These are phyloP conservation scores for Smithornis capensis DNA, from an alignment of 2,113 vertebrate species.

Conservation along the genomic window DNA sequence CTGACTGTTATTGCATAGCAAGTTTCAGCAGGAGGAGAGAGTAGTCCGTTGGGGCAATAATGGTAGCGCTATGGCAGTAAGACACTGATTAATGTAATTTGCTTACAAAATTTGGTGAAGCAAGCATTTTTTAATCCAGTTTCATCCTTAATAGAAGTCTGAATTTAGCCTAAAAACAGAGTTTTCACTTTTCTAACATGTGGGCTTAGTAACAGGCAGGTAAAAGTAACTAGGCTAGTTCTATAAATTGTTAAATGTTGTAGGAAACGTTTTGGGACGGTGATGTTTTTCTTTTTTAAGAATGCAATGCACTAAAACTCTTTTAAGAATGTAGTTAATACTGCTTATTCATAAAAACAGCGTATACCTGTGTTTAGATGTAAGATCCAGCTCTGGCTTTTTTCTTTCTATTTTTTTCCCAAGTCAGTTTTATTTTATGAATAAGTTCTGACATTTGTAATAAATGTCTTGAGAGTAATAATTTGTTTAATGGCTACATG, in stretches of 20 bases:
- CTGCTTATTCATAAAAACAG: slow-evolving; percentile 80
- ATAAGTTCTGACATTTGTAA: slow-evolving; percentile 82
- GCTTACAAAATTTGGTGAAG: slow-evolving; percentile 43
- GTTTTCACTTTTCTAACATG: slow-evolving; percentile 52
- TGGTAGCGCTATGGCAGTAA: slow-evolving; percentile 38
- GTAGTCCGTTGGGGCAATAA: slow-evolving; percentile 10
- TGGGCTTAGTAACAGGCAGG: slow-evolving; percentile 71
- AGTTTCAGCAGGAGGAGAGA: slow-evolving; percentile 61
- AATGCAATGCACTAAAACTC: slow-evolving; percentile 88
- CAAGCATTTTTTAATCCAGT: slow-evolving; percentile 20
- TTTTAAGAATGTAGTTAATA: slow-evolving; percentile 90
- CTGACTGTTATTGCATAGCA: slow-evolving; percentile 70
- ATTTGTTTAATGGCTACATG: slow-evolving; percentile 76
- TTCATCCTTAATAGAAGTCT: slow-evolving; percentile 21
- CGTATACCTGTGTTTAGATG: slow-evolving; percentile 80
- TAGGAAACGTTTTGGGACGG: slow-evolving; percentile 67
- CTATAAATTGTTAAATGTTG: slow-evolving; percentile 74
- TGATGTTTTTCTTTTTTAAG: slow-evolving; percentile 76
- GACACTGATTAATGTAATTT: slow-evolving; percentile 46
- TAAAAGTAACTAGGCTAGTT: slow-evolving; percentile 71
- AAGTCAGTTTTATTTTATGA: slow-evolving; percentile 79
- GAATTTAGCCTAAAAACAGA: slow-evolving; percentile 35
- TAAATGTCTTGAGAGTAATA: slow-evolving; percentile 82
- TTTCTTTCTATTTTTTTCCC: slow-evolving; percentile 6
- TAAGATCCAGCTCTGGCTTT: slow-evolving; percentile 76